phyloP scores from a whole-genome alignment of 2,888 invertebrate genomes.

The Strigamia maritima region DNA sequence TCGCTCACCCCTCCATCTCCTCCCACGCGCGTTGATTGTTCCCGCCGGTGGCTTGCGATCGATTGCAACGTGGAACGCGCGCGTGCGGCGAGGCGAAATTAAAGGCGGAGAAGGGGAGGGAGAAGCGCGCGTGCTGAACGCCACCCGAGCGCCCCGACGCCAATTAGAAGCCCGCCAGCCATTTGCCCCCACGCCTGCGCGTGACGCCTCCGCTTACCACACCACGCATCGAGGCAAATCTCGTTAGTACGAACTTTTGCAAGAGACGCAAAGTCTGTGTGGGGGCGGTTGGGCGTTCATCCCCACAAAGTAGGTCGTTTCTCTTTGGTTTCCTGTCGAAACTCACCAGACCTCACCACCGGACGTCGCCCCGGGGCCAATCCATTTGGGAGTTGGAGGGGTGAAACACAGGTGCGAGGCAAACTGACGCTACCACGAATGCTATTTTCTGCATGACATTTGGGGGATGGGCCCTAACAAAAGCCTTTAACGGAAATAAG shows the following conservation, averaged over 20 bases:
- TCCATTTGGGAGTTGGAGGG: not conserved
- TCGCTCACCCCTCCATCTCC: conserved; percentile 44
- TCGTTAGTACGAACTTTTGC: not conserved
- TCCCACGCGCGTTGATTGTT: conserved; percentile 39
- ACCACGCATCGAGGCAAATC: not conserved
- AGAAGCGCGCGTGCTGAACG: conserved; percentile 33
- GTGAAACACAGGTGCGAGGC: not conserved
- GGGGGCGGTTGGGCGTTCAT: conserved; percentile 25
- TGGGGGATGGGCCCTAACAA: not conserved
- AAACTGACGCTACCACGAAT: not conserved
- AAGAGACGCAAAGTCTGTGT: not conserved
- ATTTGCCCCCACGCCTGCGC: conserved; percentile 25
- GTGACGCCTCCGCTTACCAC: conserved; percentile 16
- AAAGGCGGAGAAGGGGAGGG: conserved; percentile 42
- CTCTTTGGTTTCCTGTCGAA: conserved; percentile 24
- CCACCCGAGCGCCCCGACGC: conserved; percentile 44
- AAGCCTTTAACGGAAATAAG: not conserved
- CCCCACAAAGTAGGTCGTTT: conserved; percentile 16
- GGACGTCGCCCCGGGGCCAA: conserved; percentile 10
- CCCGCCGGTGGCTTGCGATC: conserved; percentile 38
- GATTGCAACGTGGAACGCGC: conserved; percentile 34
- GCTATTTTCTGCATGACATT: not conserved
- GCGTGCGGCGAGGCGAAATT: conserved; percentile 39
- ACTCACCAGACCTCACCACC: conserved; percentile 22
- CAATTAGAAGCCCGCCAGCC: conserved; percentile 26